Conservation (phyloP, 2,797 vertebrate species). For the Cryptoblepharus egeriae region DNA sequence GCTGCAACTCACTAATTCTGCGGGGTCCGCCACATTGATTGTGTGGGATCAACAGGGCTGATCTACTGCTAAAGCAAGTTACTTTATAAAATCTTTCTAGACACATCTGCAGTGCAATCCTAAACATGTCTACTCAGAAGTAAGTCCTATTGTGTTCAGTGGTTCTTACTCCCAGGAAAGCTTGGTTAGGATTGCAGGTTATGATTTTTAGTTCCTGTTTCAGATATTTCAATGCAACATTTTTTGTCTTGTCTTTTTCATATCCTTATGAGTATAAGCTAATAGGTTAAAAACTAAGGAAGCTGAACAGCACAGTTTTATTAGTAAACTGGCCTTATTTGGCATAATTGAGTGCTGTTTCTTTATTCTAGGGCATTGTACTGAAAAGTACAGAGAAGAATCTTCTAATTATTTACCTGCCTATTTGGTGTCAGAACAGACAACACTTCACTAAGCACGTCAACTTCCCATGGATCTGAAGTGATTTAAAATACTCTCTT, state of each 20-base stretch:
- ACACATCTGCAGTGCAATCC: too few relatives aligned
- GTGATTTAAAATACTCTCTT: conserved; percentile 63
- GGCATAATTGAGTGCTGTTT: neutral
- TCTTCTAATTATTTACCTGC: conserved; percentile 37
- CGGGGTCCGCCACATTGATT: neutral
- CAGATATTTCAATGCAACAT: neutral
- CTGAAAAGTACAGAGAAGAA: conserved; percentile 15
- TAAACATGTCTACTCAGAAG: too few relatives aligned
- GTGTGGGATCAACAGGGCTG: neutral
- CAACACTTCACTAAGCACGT: neutral
- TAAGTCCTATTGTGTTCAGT: too few relatives aligned
- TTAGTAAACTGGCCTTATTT: conserved; percentile 25
- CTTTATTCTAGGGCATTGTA: conserved; percentile 19
- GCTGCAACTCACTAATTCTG: conserved; percentile 7
- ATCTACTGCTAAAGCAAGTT: neutral
- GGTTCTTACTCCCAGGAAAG: too few relatives aligned
- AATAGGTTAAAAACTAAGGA: neutral
- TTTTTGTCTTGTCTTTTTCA: neutral
- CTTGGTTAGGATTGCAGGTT: too few relatives aligned
- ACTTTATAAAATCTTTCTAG: neutral
- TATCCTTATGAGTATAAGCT: neutral
- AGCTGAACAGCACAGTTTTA: neutral
- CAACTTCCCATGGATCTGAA: conserved; percentile 38
- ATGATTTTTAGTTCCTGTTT: neutral
- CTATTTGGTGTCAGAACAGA: conserved; percentile 39